These are phyloP conservation scores for Paracyclopina nana DNA, from an alignment of 1,140 invertebrate genomes.

Conservation along the genomic window DNA sequence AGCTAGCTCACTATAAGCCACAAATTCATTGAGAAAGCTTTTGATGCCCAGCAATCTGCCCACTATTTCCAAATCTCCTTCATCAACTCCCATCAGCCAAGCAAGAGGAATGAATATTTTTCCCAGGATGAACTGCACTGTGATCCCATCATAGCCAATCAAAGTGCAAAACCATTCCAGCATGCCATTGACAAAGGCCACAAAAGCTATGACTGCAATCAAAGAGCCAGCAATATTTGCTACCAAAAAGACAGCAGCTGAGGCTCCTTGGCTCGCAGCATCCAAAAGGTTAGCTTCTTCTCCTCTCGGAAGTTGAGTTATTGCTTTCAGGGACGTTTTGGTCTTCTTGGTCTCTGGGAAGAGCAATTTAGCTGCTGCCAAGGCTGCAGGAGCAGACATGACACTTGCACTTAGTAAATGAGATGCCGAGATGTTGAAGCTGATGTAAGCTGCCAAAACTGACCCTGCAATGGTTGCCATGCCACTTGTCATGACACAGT, in stretches of 20 bases:
- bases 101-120: constrained; percentile 68
- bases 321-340: not conserved
- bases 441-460: constrained; percentile 74
- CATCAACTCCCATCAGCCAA: constrained; percentile 49
- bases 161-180: constrained; percentile 6
- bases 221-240: constrained; percentile 74
- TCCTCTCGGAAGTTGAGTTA: not conserved
- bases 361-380: constrained; percentile 61
- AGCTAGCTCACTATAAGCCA: constrained; percentile 57
- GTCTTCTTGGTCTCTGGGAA: constrained; percentile 4
- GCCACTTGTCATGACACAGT: constrained; percentile 76
- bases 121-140: constrained; percentile 46
- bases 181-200: constrained; percentile 52
- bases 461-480: constrained; percentile 88
- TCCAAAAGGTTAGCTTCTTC: constrained; percentile 49
- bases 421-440: constrained; percentile 59
- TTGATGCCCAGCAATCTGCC: constrained; percentile 66
- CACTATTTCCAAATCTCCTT: constrained; percentile 47
- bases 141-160: constrained; percentile 8
- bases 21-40: constrained; percentile 76
- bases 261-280: constrained; percentile 68
- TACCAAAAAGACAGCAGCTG: constrained; percentile 48
- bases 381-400: constrained; percentile 80
- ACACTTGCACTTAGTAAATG: constrained; percentile 72
- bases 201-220: constrained; percentile 68